Evolutionary conservation across 2,888 invertebrate species (phyloP).

Genomic region (Brenthis daphne): DNA sequence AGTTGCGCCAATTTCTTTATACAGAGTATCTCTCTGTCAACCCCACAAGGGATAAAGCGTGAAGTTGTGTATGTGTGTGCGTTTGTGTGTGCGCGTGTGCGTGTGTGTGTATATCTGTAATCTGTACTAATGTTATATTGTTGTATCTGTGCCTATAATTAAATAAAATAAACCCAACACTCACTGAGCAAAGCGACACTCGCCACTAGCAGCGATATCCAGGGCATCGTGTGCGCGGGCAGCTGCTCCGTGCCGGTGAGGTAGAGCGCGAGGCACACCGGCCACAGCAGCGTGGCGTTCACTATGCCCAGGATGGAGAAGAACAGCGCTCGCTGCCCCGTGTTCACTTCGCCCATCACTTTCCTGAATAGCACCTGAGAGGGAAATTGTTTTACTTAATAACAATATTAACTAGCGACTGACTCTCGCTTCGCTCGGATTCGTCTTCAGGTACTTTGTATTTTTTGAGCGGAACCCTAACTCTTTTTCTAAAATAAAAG

Average conservation of each 20-base stretch:
- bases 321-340: slow-evolving; percentile 95
- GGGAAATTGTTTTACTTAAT: not conserved
- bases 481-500: too few species aligned
- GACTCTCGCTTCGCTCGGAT: too few species aligned
- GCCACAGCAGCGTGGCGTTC: slow-evolving; percentile 95
- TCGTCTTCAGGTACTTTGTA: too few species aligned
- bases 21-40: too few species aligned
- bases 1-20: too few species aligned
- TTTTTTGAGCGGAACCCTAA: too few species aligned
- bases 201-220: slow-evolving; percentile 91
- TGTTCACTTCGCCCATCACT: slow-evolving; percentile 95
- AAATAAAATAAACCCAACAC: not conserved
- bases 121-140: too few species aligned
- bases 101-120: too few species aligned
- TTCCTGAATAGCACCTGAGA: slow-evolving; percentile 94
- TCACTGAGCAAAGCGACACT: slow-evolving; percentile 87
- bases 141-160: not conserved
- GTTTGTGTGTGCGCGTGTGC: too few species aligned
- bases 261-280: slow-evolving; percentile 92
- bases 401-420: not conserved
- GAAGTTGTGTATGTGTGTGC: too few species aligned
- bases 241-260: slow-evolving; percentile 93
- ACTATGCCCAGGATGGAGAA: slow-evolving; percentile 95
- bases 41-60: too few species aligned
- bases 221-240: slow-evolving; percentile 91